Evolutionary conservation across 2,888 invertebrate species (phyloP).

Genomic region (Ecdyonurus torrentis): DNA sequence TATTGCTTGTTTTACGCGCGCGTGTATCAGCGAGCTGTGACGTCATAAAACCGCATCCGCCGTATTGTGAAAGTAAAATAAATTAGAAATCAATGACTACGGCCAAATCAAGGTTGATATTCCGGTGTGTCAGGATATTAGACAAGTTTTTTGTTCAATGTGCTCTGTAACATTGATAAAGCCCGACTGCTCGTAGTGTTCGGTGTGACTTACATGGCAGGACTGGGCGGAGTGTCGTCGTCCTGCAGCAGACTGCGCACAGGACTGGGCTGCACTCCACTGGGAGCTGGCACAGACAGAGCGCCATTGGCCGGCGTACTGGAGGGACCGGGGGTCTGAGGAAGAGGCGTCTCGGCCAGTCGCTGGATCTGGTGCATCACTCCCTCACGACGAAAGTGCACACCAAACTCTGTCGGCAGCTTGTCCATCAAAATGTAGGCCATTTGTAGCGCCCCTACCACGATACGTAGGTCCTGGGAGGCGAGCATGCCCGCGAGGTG

Average conservation of each 20-base stretch:
- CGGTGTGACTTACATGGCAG: not conserved
- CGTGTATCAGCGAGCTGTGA: too few species aligned
- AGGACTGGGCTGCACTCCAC: not conserved
- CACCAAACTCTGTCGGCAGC: slow-evolving; percentile 84
- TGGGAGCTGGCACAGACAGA: slow-evolving; percentile 17
- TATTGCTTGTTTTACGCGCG: too few species aligned
- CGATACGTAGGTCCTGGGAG: slow-evolving; percentile 87
- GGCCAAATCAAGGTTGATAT: too few species aligned
- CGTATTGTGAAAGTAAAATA: too few species aligned
- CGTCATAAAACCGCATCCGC: too few species aligned
- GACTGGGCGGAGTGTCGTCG: not conserved
- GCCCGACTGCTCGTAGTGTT: too few species aligned
- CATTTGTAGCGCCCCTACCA: slow-evolving; percentile 93
- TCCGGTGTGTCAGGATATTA: too few species aligned
- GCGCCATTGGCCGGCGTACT: slow-evolving; percentile 26
- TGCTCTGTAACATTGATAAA: too few species aligned
- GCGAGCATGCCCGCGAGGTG: slow-evolving; percentile 98
- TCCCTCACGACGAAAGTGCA: slow-evolving; percentile 93
- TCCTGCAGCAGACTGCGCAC: not conserved
- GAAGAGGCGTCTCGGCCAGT: slow-evolving; percentile 36
- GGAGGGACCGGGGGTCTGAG: slow-evolving; percentile 22
- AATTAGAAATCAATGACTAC: too few species aligned
- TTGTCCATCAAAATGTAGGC: slow-evolving; percentile 94
- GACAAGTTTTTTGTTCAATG: too few species aligned
- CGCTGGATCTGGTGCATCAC: slow-evolving; percentile 81